Evolutionary conservation across 2,888 invertebrate species (phyloP), one percentile per base, ranked within the genome.

Genomic region (Mactromeris polynyma): DNA sequence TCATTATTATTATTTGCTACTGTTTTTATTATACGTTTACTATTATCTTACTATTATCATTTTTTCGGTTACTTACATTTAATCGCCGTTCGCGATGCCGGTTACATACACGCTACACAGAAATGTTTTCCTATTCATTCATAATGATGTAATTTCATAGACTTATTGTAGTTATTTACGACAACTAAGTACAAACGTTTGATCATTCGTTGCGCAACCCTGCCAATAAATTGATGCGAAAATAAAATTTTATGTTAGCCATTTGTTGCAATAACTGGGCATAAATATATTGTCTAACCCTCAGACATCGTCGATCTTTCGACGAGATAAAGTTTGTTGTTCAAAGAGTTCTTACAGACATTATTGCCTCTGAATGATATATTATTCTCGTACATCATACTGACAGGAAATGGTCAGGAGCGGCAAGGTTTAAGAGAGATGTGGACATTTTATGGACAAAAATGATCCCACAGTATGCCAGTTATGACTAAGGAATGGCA

Each of bases 171-270:
- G 31, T 33, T 36, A 26, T 73, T 73, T 33, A 36, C 17, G 14
- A 2, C 11, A 33, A 33, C 26, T 73, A 73, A 36, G 31, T 33
- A 33, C 36, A 33, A 73, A 17, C 14, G 26, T 14, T 36, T 36
- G 31, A 73, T 36, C 31, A 73, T 73, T 36, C 36, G 33, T 19
- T 73, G 73, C 9, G 36, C 17, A 73, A 33, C 33, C 36, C 36
- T 73, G 73, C 73, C 73, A 73, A 73, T 73, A 73, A 36, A 73
- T 73, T 36, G 73, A 73, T 73, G 73, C 36, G 36, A 73, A 73
- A 73, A 64, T 64, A 64, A 36, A 73, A 73, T 17, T 73, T 33
- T 73, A 73, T 73, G 73, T 73, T 36, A 73, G 73, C 31, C 26
- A 64, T 64, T 64, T 73, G 31, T 73, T 73, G 36, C 73, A 73